Evolutionary conservation across 2,113 vertebrate species (phyloP).

Genomic region (Delphinapterus leucas): DNA sequence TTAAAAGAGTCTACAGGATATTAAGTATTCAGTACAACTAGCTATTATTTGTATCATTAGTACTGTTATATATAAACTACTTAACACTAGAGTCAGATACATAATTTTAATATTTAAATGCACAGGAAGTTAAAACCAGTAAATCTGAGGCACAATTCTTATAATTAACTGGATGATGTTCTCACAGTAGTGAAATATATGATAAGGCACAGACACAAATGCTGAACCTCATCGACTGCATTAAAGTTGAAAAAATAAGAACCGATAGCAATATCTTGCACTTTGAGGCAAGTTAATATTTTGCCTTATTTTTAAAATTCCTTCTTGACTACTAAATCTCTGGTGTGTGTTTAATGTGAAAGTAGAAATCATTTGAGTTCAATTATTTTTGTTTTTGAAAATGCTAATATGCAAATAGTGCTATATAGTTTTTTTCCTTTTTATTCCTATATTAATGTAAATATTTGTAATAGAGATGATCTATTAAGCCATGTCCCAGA

Average conservation of each 20-base stretch:
- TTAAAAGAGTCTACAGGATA: neutral
- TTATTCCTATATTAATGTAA: neutral
- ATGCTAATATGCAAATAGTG: neutral
- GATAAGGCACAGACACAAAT: neutral
- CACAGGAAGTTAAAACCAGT: neutral
- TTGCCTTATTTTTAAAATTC: neutral
- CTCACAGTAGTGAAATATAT: neutral
- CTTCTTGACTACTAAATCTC: neutral
- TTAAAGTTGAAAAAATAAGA: neutral
- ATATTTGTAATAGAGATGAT: neutral
- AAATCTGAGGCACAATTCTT: neutral
- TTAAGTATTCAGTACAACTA: neutral
- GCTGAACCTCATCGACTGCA: neutral
- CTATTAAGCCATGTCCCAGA: neutral
- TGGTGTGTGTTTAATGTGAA: neutral
- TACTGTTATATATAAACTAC: neutral
- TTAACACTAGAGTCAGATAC: neutral
- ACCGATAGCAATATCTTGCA: neutral
- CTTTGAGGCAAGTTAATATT: neutral
- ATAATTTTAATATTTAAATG: neutral
- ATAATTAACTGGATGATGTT: neutral
- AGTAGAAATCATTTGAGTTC: neutral
- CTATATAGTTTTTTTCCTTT: neutral
- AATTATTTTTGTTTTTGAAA: slow-evolving; percentile 2
- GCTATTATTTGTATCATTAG: neutral